phyloP scores from a whole-genome alignment of 1,140 invertebrate genomes.

The Drosophila hydei region DNA sequence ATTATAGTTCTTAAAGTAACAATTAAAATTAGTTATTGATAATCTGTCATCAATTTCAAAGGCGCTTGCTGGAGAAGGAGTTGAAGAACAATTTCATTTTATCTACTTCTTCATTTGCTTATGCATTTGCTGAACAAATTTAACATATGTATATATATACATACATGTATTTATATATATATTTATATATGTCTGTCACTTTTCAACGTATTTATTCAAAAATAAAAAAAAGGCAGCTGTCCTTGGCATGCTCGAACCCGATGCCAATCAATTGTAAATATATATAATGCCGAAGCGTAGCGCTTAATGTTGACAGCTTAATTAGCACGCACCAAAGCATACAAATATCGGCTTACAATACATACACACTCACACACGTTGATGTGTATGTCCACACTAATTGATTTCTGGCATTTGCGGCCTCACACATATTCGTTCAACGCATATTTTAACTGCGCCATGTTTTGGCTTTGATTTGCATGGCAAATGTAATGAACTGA shows the following conservation, averaged over 20 bases:
- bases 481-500: constrained; percentile 9
- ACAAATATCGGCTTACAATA: constrained; percentile 45
- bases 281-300: constrained; percentile 11
- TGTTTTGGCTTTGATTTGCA: constrained; percentile 36
- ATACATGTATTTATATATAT: too few relatives aligned
- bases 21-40: too few relatives aligned
- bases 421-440: constrained; percentile 12
- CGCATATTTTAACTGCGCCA: constrained; percentile 27
- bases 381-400: constrained; percentile 12
- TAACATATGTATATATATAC: too few relatives aligned
- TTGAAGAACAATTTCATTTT: too few relatives aligned
- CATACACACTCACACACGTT: constrained; percentile 1
- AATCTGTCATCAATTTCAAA: too few relatives aligned
- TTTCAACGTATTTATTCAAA: neutral
- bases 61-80: too few relatives aligned
- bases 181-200: neutral
- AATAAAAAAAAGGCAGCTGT: neutral
- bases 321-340: constrained; percentile 37
- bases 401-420: constrained; percentile 56
- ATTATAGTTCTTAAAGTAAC: too few relatives aligned
- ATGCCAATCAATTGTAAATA: constrained; percentile 26
- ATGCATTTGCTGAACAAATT: too few relatives aligned
- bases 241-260: neutral
- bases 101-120: too few relatives aligned
- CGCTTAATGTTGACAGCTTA: constrained; percentile 38